A percentile compares a stretch with the other conserved stretches of the same genome.
Evolutionary conservation across 2,113 vertebrate genomes (phyloP).

Genomic region (Sturnira hondurensis): DNA sequence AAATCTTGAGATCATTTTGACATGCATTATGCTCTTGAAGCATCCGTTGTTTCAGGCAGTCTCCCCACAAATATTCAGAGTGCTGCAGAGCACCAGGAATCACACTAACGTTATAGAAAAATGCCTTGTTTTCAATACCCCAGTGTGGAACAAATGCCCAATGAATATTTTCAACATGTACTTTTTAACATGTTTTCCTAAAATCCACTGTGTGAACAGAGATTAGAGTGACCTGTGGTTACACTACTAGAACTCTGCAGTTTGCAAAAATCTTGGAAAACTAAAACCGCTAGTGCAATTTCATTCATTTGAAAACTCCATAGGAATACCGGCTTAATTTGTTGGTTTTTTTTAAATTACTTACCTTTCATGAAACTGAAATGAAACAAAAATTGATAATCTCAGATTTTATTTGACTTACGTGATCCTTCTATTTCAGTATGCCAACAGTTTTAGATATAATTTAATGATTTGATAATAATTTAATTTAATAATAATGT

Average conservation of each 20-base stretch:
- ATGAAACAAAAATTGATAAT: neutral
- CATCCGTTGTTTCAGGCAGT: neutral
- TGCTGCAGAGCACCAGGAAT: neutral
- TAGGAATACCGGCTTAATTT: neutral
- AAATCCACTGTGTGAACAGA: neutral
- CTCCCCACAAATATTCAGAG: neutral
- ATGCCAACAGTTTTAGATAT: neutral
- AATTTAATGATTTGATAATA: neutral
- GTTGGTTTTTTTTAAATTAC: neutral
- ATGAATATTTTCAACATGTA: neutral
- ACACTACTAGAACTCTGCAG: neutral
- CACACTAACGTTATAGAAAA: neutral
- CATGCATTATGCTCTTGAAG: neutral
- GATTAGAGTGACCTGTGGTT: neutral
- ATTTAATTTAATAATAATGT: neutral
- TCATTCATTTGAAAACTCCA: slow-evolving; percentile 17
- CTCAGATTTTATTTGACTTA: neutral
- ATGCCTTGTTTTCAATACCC: neutral
- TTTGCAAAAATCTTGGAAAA: neutral
- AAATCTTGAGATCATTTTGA: neutral
- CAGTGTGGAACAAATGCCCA: neutral
- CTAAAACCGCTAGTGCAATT: neutral
- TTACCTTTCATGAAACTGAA: neutral
- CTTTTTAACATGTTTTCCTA: neutral
- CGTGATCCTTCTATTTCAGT: neutral